Evolutionary conservation across 2,113 vertebrate genomes (phyloP).

Genomic region (Cyanistes caeruleus): DNA sequence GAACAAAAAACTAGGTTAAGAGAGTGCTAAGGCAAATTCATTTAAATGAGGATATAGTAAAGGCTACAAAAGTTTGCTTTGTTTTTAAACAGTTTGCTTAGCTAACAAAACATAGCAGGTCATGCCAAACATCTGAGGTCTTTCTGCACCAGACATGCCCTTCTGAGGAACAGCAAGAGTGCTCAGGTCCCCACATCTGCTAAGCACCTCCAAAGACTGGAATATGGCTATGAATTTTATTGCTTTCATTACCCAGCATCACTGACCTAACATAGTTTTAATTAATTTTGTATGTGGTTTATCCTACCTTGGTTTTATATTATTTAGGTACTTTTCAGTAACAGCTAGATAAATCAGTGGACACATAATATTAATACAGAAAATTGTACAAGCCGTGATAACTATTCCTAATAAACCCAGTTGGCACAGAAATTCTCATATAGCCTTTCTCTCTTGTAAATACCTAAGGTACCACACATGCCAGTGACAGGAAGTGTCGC

Average conservation of each 20-base stretch:
- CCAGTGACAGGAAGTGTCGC: background rate
- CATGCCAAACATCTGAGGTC: background rate
- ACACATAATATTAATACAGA: background rate
- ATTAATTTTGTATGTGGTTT: background rate
- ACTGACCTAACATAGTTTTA: background rate
- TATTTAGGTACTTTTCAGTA: background rate
- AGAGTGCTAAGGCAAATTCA: background rate
- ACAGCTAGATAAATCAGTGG: background rate
- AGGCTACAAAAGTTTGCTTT: no score
- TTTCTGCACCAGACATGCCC: background rate
- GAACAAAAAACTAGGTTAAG: background rate
- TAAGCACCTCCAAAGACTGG: background rate
- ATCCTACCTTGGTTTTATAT: background rate
- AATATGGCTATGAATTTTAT: background rate
- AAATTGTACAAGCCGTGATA: background rate
- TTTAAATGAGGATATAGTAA: no score
- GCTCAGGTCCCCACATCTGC: background rate
- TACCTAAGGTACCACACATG: background rate
- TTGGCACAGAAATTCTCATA: background rate
- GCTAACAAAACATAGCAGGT: background rate
- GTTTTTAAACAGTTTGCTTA: no score
- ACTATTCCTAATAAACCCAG: background rate
- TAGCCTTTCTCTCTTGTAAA: background rate
- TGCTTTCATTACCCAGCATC: background rate
- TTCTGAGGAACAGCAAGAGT: background rate